Evolutionary conservation across 1,140 invertebrate genomes (phyloP).

Genomic region (Drosophila truncata): DNA sequence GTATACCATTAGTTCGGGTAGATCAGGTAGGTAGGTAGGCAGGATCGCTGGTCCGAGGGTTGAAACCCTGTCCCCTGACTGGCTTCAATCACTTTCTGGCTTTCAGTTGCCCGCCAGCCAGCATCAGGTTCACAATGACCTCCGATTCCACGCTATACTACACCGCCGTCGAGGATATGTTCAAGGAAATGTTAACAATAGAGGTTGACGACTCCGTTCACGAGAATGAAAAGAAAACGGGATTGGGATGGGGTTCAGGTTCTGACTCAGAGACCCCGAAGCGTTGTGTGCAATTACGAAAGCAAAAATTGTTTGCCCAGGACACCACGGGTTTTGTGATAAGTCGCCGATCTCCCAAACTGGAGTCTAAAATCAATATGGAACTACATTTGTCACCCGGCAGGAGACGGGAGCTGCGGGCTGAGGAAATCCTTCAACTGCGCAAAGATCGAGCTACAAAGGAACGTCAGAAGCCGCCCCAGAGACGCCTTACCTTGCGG

Average conservation of each 20-base stretch:
- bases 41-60: constrained; percentile 36
- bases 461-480: constrained; percentile 31
- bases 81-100: constrained; percentile 56
- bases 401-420: constrained; percentile 13
- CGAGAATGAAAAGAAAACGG: background rate
- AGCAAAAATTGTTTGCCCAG: constrained; percentile 58
- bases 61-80: constrained; percentile 45
- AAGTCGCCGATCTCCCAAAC: constrained; percentile 33
- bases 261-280: constrained; percentile 47
- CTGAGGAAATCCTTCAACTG: constrained; percentile 16
- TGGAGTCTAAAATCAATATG: background rate
- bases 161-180: constrained; percentile 62
- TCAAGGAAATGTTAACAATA: constrained; percentile 49
- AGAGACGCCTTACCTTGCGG: constrained; percentile 44
- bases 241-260: background rate
- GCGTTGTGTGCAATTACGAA: constrained; percentile 50
- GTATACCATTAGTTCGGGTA: constrained; percentile 22
- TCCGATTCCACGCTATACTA: constrained; percentile 60
- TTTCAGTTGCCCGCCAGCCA: constrained; percentile 56
- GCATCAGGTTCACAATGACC: constrained; percentile 69
- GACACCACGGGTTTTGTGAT: constrained; percentile 48
- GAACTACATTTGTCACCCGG: constrained; percentile 26
- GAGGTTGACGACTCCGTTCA: constrained; percentile 10
- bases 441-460: constrained; percentile 32
- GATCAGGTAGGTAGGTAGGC: constrained; percentile 71